Evolutionary conservation across 2,113 vertebrate species (phyloP), one percentile per base, ranked within the genome.

Genomic region (Osmerus mordax): DNA sequence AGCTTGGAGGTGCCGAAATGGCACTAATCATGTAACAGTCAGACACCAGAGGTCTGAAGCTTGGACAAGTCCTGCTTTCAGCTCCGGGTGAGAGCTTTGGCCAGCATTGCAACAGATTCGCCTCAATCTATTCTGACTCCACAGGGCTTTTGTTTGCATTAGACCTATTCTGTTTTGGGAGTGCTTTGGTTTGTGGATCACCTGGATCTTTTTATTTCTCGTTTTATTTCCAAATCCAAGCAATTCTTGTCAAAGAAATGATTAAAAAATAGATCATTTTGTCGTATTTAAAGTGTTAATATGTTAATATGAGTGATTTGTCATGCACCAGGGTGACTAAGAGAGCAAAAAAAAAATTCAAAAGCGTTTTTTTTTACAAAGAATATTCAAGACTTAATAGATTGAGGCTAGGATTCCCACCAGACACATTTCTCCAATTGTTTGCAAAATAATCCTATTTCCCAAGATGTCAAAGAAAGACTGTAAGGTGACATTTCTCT

Each of bases 21-120:
- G 72, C 80, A 86, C 77, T 72, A 82, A 87, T 73, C 78, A 74
- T 86, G 75, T 77, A 85, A 85, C 75, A 81, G 71, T 68, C 18
- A 12, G 36, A 77, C 78, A 83, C 78, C 32, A 66, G 79, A 79
- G 78, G 84, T 81, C 4, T 52, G 21, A 59, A 73, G 80, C 71
- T 73, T 62, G 52, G 58, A 14, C 60, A 66, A 25, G 56, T 18
- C 67, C 7, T 64, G 56, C 78, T 83, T 88, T 76, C 21, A 82
- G 73, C 29, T 64, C 16, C 62, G 18, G 16, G 25, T 15, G 12
- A 28, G 3, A 15, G 12, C 3, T 62, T 23, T 23, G 60, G 23
- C 25, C 14, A 15, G 12, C 11, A 1, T 15, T 62, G 58, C 9
- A 47, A 47, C 9, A 23, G 21, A 14, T 62, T 62, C 2, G 28